A percentile compares a stretch with the other conserved stretches of the same genome.
phyloP scores from a whole-genome alignment of 1,140 invertebrate genomes.

The Camponotus vicinus region DNA sequence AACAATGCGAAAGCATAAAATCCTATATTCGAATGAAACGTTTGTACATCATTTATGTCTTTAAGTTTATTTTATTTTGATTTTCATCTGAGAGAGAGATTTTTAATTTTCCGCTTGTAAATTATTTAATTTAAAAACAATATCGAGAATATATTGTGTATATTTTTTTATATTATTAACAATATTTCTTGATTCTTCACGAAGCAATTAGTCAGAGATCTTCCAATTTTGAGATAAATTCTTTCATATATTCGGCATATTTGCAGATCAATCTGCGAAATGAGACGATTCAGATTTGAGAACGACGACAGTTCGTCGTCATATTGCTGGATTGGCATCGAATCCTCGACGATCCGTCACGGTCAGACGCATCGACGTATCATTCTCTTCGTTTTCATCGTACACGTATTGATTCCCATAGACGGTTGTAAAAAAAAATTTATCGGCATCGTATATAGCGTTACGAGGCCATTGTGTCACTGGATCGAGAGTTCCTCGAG shows the following conservation, averaged over 20 bases:
- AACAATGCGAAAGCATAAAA: slow-evolving; percentile 1
- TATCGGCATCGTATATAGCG: neutral
- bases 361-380: slow-evolving; percentile 43
- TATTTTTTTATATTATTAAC: neutral
- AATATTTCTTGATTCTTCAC: neutral
- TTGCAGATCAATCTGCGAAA: slow-evolving; percentile 58
- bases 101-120: neutral
- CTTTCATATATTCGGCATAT: slow-evolving; percentile 34
- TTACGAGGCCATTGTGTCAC: slow-evolving; percentile 41
- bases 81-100: neutral
- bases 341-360: slow-evolving; percentile 63
- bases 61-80: neutral
- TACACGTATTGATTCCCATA: slow-evolving; percentile 29
- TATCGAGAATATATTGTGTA: neutral
- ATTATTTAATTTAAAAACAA: neutral
- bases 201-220: slow-evolving; percentile 33
- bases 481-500: slow-evolving; percentile 39
- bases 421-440: slow-evolving; percentile 28
- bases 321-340: slow-evolving; percentile 56
- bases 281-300: slow-evolving; percentile 37
- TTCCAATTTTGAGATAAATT: slow-evolving; percentile 53
- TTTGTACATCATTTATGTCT: no score
- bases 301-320: slow-evolving; percentile 64
- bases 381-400: slow-evolving; percentile 50
- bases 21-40: neutral